A percentile compares a stretch with the other conserved stretches of the same genome.
Conservation (phyloP, 2,113 vertebrate species). For the Ciconia boyciana region DNA sequence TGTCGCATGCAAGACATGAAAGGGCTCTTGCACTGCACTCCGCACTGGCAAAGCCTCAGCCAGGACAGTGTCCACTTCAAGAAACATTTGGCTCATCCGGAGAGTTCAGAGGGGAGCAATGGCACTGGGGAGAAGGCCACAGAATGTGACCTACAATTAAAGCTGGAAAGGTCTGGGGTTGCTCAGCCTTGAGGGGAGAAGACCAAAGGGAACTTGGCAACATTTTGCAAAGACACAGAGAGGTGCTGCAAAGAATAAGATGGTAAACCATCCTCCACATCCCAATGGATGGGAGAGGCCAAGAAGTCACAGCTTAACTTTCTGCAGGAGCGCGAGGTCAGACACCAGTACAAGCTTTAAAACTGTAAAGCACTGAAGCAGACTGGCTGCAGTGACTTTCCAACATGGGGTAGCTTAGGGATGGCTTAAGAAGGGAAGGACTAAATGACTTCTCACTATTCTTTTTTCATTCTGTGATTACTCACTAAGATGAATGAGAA, state of each 20-base stretch:
- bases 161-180: not conserved
- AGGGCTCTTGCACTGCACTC: not conserved
- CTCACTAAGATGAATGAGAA: not conserved
- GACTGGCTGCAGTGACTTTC: not conserved
- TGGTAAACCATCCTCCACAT: not conserved
- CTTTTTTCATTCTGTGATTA: not conserved
- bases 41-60: not conserved
- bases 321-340: not conserved
- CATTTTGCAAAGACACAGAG: not conserved
- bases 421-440: not conserved
- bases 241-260: not conserved
- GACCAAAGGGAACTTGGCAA: not conserved
- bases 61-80: not conserved
- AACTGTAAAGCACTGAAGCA: not conserved
- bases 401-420: not conserved
- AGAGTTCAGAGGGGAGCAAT: not conserved
- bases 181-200: not conserved
- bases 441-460: not conserved
- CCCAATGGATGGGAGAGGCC: not conserved
- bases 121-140: not conserved
- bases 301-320: not conserved
- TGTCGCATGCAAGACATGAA: rapidly evolving
- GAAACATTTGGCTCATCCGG: not conserved
- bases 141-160: not conserved
- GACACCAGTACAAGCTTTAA: not conserved